A percentile compares a stretch with the other conserved stretches of the same genome.
Evolutionary conservation across 2,888 invertebrate species (phyloP).

Genomic region (Pyrochroa serraticornis): DNA sequence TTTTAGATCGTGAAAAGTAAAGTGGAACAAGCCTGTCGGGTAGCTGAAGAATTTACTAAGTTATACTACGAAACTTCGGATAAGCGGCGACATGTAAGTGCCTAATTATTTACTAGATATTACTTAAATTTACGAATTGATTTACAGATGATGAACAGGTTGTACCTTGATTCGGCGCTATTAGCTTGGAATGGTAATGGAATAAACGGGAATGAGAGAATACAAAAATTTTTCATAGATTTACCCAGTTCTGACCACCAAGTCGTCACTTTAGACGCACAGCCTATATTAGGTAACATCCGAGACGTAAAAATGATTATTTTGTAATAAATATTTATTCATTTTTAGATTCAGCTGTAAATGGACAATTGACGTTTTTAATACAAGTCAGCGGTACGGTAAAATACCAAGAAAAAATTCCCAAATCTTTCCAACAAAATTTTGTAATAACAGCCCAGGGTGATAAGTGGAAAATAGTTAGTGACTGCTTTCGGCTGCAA

Average conservation of each 20-base stretch:
- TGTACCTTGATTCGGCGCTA: conserved; percentile 84
- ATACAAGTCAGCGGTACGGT: conserved; percentile 86
- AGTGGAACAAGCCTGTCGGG: conserved; percentile 81
- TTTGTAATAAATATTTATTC: too few relatives aligned
- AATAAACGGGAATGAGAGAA: conserved; percentile 77
- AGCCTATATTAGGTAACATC: conserved; percentile 72
- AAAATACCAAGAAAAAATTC: conserved; percentile 67
- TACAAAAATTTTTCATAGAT: conserved; percentile 84
- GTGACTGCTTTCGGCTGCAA: conserved; percentile 85
- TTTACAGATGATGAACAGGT: conserved; percentile 71
- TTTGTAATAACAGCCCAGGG: conserved; percentile 87
- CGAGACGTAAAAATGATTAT: neutral
- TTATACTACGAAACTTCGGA: conserved; percentile 89
- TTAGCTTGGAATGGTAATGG: conserved; percentile 94
- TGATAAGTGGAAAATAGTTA: conserved; percentile 93
- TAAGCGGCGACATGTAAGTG: conserved; percentile 78
- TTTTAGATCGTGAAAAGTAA: conserved; percentile 67
- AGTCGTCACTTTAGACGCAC: conserved; percentile 82
- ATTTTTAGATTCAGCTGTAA: conserved; percentile 71
- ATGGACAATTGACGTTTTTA: conserved; percentile 79
- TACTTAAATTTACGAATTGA: neutral
- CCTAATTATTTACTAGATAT: conserved; percentile 17
- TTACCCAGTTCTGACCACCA: conserved; percentile 82
- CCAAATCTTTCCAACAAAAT: conserved; percentile 80
- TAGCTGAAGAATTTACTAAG: conserved; percentile 88